A percentile compares a stretch with the other conserved stretches of the same genome.
Evolutionary conservation across 2,113 vertebrate genomes (phyloP).

Genomic region (Pseudois nayaur): DNA sequence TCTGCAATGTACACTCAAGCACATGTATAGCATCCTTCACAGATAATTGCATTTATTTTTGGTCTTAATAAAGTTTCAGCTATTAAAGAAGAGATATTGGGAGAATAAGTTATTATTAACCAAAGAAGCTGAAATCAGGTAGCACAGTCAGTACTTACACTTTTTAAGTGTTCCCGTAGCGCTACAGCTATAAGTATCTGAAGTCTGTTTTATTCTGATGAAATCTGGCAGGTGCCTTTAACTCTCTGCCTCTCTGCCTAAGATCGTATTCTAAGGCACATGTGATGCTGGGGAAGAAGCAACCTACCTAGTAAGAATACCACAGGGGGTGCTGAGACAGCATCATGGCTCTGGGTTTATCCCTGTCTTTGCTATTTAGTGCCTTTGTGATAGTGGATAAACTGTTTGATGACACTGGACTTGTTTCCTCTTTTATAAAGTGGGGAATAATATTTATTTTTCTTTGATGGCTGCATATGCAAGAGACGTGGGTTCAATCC

Average conservation of each 20-base stretch:
- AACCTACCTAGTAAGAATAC: accelerated
- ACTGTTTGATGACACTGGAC: neutral
- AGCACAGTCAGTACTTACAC: neutral
- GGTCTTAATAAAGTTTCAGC: neutral
- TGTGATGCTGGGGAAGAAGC: neutral
- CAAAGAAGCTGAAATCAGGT: neutral
- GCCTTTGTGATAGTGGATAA: neutral
- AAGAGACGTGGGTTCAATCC: neutral
- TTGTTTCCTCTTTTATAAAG: neutral
- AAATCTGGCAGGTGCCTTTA: neutral
- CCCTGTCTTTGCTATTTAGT: neutral
- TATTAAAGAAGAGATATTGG: neutral
- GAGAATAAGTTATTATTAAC: neutral
- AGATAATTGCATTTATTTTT: neutral
- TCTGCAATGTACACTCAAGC: neutral
- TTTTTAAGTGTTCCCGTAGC: neutral
- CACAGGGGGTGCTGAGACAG: neutral
- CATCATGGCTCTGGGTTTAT: neutral
- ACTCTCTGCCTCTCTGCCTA: neutral
- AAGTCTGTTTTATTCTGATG: neutral
- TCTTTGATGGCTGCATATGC: neutral
- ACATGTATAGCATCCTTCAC: neutral
- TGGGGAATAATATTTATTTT: neutral
- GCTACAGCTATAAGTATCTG: neutral
- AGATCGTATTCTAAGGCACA: neutral